Conservation (phyloP, 2,888 invertebrate species). For the Phengaris arion region DNA sequence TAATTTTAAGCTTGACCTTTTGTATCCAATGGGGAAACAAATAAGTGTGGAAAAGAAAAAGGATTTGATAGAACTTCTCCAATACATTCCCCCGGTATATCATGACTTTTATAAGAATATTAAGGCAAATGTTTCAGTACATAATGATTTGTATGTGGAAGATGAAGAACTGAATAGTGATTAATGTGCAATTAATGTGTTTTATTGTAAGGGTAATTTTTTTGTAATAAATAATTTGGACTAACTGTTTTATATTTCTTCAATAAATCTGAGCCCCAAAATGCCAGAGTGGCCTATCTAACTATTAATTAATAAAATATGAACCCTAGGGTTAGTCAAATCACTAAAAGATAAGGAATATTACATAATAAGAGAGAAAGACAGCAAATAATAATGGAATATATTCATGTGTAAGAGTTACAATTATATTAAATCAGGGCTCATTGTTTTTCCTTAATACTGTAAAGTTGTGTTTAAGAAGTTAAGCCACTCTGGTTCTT, state of each 20-base stretch:
- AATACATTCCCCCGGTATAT: conserved; percentile 38
- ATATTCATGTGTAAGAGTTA: conserved; percentile 21
- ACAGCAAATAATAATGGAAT: no score
- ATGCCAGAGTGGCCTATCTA: no score
- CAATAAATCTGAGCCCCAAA: conserved; percentile 30
- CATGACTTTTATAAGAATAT: conserved; percentile 37
- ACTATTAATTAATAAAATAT: no score
- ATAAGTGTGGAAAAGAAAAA: conserved; percentile 40
- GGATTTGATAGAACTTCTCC: conserved; percentile 39
- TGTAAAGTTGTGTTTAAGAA: conserved; percentile 26
- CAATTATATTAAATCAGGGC: conserved; percentile 21
- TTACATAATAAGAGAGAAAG: no score
- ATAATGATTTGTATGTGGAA: conserved; percentile 36
- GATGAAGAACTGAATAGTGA: conserved; percentile 31
- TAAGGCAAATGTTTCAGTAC: conserved; percentile 35
- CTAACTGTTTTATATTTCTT: conserved; percentile 28
- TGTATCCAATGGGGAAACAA: conserved; percentile 39
- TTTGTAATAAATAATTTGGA: conserved; percentile 29
- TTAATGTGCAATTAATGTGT: conserved; percentile 26
- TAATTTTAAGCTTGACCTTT: conserved; percentile 37
- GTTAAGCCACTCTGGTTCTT: conserved; percentile 27
- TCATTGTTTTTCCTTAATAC: conserved; percentile 25
- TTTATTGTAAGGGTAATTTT: conserved; percentile 25
- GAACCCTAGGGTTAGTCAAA: no score
- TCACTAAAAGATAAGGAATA: no score